phyloP scores from a whole-genome alignment of 2,888 invertebrate genomes.

The Sylvicola cinctus region DNA sequence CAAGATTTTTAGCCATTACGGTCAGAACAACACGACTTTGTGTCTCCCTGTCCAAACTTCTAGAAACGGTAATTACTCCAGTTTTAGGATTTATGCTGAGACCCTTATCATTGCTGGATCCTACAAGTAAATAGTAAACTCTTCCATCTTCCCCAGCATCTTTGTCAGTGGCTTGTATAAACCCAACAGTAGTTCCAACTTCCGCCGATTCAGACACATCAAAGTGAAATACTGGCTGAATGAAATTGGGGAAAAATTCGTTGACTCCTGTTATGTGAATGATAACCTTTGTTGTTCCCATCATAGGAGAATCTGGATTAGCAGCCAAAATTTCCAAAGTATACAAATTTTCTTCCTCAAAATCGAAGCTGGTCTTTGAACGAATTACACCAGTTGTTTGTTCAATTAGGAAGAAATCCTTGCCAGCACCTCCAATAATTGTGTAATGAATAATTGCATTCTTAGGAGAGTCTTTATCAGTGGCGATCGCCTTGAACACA shows the following conservation, averaged over 20 bases:
- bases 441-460: slow-evolving; percentile 72
- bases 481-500: slow-evolving; percentile 54
- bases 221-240: slow-evolving; percentile 77
- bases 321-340: slow-evolving; percentile 57
- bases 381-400: slow-evolving; percentile 52
- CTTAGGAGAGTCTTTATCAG: slow-evolving; percentile 70
- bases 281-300: slow-evolving; percentile 45
- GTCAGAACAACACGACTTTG: slow-evolving; percentile 76
- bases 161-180: slow-evolving; percentile 72
- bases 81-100: slow-evolving; percentile 69
- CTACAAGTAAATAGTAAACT: slow-evolving; percentile 81
- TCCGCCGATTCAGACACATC: slow-evolving; percentile 83
- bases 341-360: slow-evolving; percentile 60
- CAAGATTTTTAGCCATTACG: slow-evolving; percentile 85
- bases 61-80: slow-evolving; percentile 65
- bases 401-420: slow-evolving; percentile 58
- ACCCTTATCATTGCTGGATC: slow-evolving; percentile 79
- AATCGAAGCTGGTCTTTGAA: slow-evolving; percentile 64
- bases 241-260: slow-evolving; percentile 72
- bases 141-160: slow-evolving; percentile 73
- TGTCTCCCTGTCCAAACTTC: slow-evolving; percentile 66
- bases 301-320: slow-evolving; percentile 72
- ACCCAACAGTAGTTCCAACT: slow-evolving; percentile 66
- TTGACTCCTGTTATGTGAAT: slow-evolving; percentile 70
- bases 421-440: slow-evolving; percentile 53